These are phyloP conservation scores for Neotoxoptera formosana DNA, from an alignment of 1,140 invertebrate species.

Conservation along the genomic window DNA sequence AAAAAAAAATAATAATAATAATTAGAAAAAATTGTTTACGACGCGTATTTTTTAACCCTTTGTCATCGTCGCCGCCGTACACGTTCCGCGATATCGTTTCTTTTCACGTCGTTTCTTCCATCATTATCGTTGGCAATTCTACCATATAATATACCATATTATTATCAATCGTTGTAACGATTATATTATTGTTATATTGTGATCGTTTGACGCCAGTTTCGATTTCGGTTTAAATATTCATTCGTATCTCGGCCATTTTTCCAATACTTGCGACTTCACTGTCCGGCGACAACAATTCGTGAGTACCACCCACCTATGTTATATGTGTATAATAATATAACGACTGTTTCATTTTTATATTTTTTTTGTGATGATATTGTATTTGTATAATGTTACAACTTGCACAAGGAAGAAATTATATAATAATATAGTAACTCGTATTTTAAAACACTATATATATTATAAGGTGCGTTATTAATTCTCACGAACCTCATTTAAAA, in stretches of 20 bases:
- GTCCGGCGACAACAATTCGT: neutral
- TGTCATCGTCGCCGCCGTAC: too few species aligned
- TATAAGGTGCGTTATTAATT: neutral
- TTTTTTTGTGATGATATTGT: neutral
- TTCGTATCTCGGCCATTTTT: neutral
- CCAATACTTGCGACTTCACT: neutral
- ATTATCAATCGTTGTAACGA: neutral
- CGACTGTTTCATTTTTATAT: neutral
- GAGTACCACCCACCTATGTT: neutral
- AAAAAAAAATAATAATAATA: too few species aligned
- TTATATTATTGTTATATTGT: neutral
- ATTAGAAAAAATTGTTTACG: neutral
- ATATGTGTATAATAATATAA: neutral
- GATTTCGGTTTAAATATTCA: neutral
- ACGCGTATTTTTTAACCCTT: too few species aligned
- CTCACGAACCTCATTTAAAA: neutral
- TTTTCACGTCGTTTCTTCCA: neutral
- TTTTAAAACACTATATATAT: neutral
- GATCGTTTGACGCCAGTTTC: neutral
- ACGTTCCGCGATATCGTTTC: neutral
- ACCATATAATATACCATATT: neutral
- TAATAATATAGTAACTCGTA: neutral
- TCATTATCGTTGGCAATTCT: neutral
- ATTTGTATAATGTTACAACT: neutral
- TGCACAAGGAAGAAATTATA: neutral